Evolutionary conservation across 2,113 vertebrate species (phyloP).

Genomic region (Silurus asotus): DNA sequence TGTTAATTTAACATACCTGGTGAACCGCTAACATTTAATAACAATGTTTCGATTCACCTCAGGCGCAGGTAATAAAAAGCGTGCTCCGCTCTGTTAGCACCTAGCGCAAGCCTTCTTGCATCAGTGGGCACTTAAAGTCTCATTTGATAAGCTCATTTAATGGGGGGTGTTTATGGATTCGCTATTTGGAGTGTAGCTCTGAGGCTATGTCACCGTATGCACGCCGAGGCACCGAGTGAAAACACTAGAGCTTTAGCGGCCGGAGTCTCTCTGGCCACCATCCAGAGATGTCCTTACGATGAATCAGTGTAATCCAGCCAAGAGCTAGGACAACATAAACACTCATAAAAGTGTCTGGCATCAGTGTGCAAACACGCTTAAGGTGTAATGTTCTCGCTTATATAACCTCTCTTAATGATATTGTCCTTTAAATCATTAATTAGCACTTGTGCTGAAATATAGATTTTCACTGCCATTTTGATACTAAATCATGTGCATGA

Average conservation of each 20-base stretch:
- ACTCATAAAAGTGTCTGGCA: conserved; percentile 25
- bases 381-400: conserved; percentile 16
- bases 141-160: conserved; percentile 59
- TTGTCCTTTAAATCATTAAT: neutral
- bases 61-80: conserved; percentile 57
- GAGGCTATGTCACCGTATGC: conserved; percentile 24
- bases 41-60: conserved; percentile 55
- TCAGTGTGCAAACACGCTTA: conserved; percentile 1
- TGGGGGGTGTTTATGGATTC: conserved; percentile 53
- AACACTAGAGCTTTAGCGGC: conserved; percentile 24
- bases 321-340: conserved; percentile 39
- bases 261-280: conserved; percentile 25
- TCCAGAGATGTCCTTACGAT: conserved; percentile 35
- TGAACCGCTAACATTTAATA: conserved; percentile 62
- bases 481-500: neutral
- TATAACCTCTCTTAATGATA: neutral
- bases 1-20: conserved; percentile 62
- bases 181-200: conserved; percentile 39
- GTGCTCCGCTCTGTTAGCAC: conserved; percentile 53
- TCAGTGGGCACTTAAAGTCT: conserved; percentile 55
- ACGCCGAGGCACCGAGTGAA: neutral
- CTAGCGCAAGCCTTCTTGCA: conserved; percentile 43
- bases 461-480: neutral
- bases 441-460: neutral
- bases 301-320: conserved; percentile 34